These are phyloP conservation scores for Crypturellus tataupa DNA, from an alignment of 2,797 vertebrate genomes.

Conservation along the genomic window DNA sequence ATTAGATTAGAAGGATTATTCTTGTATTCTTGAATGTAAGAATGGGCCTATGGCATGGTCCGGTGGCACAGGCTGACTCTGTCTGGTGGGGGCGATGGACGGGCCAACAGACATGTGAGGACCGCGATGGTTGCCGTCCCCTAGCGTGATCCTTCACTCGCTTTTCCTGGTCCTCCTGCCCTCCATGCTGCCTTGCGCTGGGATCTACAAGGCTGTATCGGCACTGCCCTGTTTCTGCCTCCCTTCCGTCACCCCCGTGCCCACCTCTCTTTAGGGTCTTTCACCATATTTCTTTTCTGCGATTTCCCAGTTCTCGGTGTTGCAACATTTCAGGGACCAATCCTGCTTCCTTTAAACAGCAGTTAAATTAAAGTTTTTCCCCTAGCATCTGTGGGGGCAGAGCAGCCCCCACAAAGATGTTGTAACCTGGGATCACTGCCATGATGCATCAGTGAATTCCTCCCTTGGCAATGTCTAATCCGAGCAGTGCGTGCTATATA, in stretches of 20 bases:
- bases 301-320: not conserved
- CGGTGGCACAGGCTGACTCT: no score
- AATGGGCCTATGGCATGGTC: no score
- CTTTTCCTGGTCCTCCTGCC: no score
- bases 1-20: not conserved
- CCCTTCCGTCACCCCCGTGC: no score
- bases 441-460: not conserved
- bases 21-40: not conserved
- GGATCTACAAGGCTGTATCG: no score
- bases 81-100: no score
- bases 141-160: no score
- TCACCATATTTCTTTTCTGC: no score
- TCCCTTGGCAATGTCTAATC: conserved; percentile 6
- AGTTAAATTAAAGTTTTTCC: not conserved
- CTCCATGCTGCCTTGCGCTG: no score
- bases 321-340: not conserved
- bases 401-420: not conserved
- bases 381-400: not conserved
- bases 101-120: no score
- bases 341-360: not conserved
- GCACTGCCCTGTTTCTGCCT: not conserved
- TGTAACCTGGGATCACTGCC: not conserved
- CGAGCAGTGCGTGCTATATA: not conserved
- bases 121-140: no score
- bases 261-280: no score